A percentile compares a stretch with the other conserved stretches of the same genome.
Conservation (phyloP, 2,888 invertebrate species). For the Drosophila robusta region DNA sequence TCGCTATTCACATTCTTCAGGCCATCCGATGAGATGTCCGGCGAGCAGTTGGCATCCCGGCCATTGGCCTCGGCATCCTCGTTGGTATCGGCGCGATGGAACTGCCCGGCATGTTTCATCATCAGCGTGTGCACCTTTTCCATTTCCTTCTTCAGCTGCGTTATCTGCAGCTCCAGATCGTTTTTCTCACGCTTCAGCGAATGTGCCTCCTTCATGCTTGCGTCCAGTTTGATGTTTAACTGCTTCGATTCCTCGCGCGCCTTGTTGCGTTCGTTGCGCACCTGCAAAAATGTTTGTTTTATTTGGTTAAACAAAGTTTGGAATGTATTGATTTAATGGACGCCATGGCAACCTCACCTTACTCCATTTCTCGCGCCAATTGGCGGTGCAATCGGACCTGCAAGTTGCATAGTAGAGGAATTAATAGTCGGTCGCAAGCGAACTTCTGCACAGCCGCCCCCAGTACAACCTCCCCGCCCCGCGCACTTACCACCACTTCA, state of each 20-base stretch:
- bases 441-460: neutral
- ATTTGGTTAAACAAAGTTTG: conserved; percentile 22
- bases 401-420: neutral
- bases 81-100: conserved; percentile 86
- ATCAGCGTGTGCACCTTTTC: conserved; percentile 90
- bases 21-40: conserved; percentile 85
- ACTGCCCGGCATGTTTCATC: conserved; percentile 90
- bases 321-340: conserved; percentile 55
- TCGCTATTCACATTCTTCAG: conserved; percentile 85
- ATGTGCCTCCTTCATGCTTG: conserved; percentile 90
- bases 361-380: conserved; percentile 98
- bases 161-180: conserved; percentile 91
- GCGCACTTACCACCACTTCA: conserved; percentile 94
- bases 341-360: conserved; percentile 86
- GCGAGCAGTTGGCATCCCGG: conserved; percentile 84
- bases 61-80: conserved; percentile 84
- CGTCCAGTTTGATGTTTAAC: conserved; percentile 92
- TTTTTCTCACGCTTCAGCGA: conserved; percentile 91
- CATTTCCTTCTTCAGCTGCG: conserved; percentile 91
- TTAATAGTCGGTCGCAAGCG: neutral
- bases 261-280: conserved; percentile 96
- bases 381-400: conserved; percentile 96
- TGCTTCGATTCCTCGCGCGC: conserved; percentile 95
- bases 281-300: conserved; percentile 82
- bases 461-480: too few relatives aligned